A percentile compares a stretch with the other conserved stretches of the same genome.
phyloP scores from a whole-genome alignment of 2,888 invertebrate species.

The Drosophila flavopinicola region DNA sequence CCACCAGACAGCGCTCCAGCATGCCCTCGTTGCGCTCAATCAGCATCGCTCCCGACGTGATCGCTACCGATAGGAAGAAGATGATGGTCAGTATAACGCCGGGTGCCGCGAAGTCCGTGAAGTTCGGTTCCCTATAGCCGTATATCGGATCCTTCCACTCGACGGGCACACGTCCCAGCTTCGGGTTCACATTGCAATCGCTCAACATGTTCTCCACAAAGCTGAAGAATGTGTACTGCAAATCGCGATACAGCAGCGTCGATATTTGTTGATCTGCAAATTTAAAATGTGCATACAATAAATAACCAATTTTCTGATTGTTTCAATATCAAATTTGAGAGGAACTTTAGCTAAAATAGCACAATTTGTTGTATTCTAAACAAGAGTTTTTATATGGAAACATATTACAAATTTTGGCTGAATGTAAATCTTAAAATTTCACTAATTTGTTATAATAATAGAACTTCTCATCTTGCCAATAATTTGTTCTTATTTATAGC shows the following conservation, averaged over 20 bases:
- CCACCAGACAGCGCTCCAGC: slow-evolving; percentile 94
- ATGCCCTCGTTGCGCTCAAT: slow-evolving; percentile 95
- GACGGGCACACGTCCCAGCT: slow-evolving; percentile 84
- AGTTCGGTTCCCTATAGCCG: slow-evolving; percentile 90
- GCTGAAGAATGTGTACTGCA: slow-evolving; percentile 89
- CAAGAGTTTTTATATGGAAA: no score
- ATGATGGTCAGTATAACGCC: slow-evolving; percentile 96
- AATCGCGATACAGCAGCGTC: slow-evolving; percentile 89
- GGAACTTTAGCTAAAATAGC: no score
- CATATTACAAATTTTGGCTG: no score
- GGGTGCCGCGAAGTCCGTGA: slow-evolving; percentile 97
- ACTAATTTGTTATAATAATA: no score
- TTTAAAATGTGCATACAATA: neutral
- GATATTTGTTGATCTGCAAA: slow-evolving; percentile 94
- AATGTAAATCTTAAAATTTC: no score
- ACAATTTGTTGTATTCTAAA: no score
- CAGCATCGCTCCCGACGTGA: slow-evolving; percentile 95
- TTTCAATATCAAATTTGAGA: no score
- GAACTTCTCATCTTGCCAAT: neutral
- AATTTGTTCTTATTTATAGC: no score
- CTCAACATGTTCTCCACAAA: slow-evolving; percentile 88
- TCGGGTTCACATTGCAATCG: slow-evolving; percentile 88
- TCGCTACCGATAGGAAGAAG: slow-evolving; percentile 96
- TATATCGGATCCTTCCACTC: slow-evolving; percentile 91
- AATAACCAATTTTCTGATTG: neutral